A percentile compares a stretch with the other conserved stretches of the same genome.
Conservation (phyloP, 1,140 invertebrate species). For the Zaprionus tsacasi region DNA sequence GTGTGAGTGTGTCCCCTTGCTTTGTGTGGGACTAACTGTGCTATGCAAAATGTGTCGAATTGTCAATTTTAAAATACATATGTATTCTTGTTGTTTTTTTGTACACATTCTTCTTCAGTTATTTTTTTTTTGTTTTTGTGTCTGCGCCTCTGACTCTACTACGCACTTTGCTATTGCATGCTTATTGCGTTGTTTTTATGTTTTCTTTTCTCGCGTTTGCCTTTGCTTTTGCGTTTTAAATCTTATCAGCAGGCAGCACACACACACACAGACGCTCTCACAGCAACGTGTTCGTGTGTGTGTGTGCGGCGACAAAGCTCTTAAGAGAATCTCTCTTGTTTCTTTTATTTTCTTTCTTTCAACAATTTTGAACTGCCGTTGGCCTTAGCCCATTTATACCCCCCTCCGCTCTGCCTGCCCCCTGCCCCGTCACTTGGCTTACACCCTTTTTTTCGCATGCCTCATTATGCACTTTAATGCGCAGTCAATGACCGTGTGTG, state of each 20-base stretch:
- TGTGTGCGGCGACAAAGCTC: slow-evolving; percentile 36
- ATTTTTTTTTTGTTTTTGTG: background rate
- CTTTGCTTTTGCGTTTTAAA: slow-evolving; percentile 11
- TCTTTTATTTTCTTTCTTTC: slow-evolving; percentile 6
- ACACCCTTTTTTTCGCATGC: slow-evolving; percentile 26
- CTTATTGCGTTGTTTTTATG: slow-evolving; percentile 4
- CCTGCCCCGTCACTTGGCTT: background rate
- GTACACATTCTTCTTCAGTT: background rate
- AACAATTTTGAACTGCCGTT: slow-evolving; percentile 30
- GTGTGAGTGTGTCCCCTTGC: background rate
- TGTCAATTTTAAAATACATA: background rate
- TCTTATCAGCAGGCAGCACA: slow-evolving; percentile 6
- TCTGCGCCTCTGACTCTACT: background rate
- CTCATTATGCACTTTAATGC: slow-evolving; percentile 51
- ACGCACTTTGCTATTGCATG: slow-evolving; percentile 5
- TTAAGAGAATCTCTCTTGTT: slow-evolving; percentile 25
- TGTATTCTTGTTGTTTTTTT: background rate
- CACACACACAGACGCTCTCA: slow-evolving; percentile 22
- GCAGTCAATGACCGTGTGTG: slow-evolving; percentile 48
- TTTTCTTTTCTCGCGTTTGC: slow-evolving; percentile 1
- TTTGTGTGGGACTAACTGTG: background rate
- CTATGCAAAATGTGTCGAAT: background rate
- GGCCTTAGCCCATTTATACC: slow-evolving; percentile 43
- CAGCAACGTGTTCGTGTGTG: slow-evolving; percentile 9
- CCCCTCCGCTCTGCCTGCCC: too few relatives aligned